A percentile compares a stretch with the other conserved stretches of the same genome.
Evolutionary conservation across 2,113 vertebrate genomes (phyloP).

Genomic region (Pseudolaguvia tuberculata): DNA sequence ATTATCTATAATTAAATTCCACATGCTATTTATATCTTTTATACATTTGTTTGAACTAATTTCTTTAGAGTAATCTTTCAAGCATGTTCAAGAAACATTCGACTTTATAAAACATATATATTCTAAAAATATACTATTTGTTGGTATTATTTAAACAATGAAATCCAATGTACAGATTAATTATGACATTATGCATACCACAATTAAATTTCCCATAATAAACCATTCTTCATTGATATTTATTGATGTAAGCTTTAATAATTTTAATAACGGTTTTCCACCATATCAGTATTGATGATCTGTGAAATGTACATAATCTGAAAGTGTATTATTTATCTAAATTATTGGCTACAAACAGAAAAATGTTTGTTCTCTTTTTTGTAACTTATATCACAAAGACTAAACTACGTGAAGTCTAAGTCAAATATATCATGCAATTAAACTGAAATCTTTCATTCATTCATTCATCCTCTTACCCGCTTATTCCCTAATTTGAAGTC

Average conservation of each 20-base stretch:
- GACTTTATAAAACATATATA: neutral
- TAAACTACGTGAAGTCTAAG: neutral
- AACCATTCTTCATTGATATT: neutral
- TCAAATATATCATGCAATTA: neutral
- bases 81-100: neutral
- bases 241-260: neutral
- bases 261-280: too few species aligned
- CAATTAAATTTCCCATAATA: neutral
- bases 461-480: too few species aligned
- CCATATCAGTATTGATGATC: neutral
- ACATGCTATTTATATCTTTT: neutral
- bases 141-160: neutral
- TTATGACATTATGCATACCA: too few species aligned
- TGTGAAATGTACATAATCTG: too few species aligned
- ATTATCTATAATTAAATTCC: slow-evolving; percentile 15
- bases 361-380: neutral
- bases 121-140: neutral
- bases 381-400: neutral
- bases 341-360: neutral
- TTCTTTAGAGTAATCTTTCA: neutral
- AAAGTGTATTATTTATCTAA: neutral
- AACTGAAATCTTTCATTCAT: neutral
- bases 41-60: neutral
- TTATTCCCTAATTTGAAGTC: too few species aligned
- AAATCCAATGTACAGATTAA: neutral